phyloP scores from a whole-genome alignment of 2,113 vertebrate genomes.

The Notarius quadriscutis region DNA sequence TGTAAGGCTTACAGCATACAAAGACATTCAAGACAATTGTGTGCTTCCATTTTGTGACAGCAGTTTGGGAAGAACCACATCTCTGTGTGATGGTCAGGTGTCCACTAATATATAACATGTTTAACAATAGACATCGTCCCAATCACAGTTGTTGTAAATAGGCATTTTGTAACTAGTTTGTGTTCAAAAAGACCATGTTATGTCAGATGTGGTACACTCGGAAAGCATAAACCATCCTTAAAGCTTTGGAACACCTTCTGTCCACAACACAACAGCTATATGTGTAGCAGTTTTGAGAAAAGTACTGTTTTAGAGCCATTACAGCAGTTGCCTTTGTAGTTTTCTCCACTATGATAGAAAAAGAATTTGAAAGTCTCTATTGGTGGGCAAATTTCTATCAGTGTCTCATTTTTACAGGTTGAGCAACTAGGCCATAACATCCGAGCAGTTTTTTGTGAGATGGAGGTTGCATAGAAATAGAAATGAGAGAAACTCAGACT shows the following conservation, averaged over 20 bases:
- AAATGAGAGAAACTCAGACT: neutral
- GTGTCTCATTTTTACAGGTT: neutral
- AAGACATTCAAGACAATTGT: too few species aligned
- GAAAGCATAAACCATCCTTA: neutral
- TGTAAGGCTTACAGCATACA: too few species aligned
- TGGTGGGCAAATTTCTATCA: neutral
- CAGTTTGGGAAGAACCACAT: too few species aligned
- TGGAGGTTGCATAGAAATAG: conserved; percentile 3
- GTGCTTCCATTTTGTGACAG: too few species aligned
- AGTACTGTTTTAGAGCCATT: neutral
- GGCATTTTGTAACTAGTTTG: neutral
- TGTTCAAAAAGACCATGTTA: neutral
- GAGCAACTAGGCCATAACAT: too few species aligned
- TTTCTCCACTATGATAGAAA: neutral
- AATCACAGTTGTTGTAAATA: neutral
- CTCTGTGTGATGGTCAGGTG: too few species aligned
- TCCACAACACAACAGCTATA: neutral
- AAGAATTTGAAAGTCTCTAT: neutral
- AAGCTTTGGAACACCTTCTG: neutral
- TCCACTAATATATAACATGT: neutral
- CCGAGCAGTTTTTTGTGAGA: conserved; percentile 11
- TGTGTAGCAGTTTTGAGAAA: neutral
- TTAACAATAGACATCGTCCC: neutral
- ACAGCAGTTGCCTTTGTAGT: neutral
- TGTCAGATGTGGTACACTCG: neutral